Base-by-base conservation (phyloP, 2,113 vertebrate genomes). In the Petaurus breviceps region DNA sequence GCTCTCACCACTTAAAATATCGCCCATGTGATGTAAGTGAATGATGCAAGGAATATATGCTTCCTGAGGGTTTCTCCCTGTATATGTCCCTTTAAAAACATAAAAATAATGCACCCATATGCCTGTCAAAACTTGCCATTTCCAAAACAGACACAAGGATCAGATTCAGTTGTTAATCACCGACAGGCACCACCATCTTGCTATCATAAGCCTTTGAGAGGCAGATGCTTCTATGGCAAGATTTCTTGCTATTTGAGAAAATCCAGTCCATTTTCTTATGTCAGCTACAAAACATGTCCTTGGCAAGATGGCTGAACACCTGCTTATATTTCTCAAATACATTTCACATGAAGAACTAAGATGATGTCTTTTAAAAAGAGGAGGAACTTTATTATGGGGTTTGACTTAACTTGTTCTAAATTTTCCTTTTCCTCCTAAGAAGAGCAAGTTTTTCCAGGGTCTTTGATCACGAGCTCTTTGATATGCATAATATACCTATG, bases 401-500 rank as follows among this genome's bases (percentile, higher is more conserved):
- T 50, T 90, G 90, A 49, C 49, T 50, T 90, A 43, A 49, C 28
- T 43, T 84, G 68, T 43, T 43, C 68, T 84, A 84, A 84, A 84
- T 84, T 84, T 37, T 84, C 61, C 37, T 22, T 84, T 84, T 43
- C 37, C 68, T 43, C n/a, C 68, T 84, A 43, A 84, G 57, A 68
- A 31, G 68, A 84, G 7, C n/a, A 84, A 49, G 55, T 90, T 94
- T 95, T 96, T 31, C 61, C 61, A 51, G 96, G n/a, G 93, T 92
- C 61, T 93, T 93, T 95, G 68, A 95, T 61, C 84, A 51, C 46
- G 49, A 95, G 47, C 26, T 91, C 47, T 61, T 92, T 94, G 84
- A 93, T 57, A 93, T 97, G 53, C 54, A 96, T 95, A 95, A 94
- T 92, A 91, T 4, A 84, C 50, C 89, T 91, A 90, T 57, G 51